Evolutionary conservation across 2,113 vertebrate genomes (phyloP).

Genomic region (Glaucomys volans): DNA sequence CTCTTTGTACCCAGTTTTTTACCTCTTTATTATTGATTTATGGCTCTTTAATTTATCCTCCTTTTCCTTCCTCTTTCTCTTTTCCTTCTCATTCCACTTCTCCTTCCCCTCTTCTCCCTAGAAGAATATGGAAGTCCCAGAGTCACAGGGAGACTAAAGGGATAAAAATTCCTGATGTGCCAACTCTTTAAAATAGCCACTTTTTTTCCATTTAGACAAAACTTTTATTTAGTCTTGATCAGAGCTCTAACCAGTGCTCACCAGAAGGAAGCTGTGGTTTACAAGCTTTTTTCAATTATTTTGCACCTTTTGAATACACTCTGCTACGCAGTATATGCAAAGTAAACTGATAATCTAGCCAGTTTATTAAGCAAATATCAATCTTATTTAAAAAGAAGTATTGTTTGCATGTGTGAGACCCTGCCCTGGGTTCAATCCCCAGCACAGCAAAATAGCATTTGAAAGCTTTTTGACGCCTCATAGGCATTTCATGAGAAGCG

Average conservation of each 20-base stretch:
- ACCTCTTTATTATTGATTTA: not conserved
- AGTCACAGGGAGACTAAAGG: not conserved
- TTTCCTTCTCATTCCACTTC: not conserved
- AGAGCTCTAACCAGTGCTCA: constrained; percentile 30
- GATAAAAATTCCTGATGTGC: not conserved
- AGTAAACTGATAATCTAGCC: not conserved
- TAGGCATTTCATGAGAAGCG: not conserved
- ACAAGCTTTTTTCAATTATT: not conserved
- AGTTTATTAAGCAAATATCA: not conserved
- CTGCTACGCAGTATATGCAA: not conserved
- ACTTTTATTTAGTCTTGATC: not conserved
- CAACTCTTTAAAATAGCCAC: not conserved
- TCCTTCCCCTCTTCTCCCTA: not conserved
- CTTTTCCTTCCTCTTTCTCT: not conserved
- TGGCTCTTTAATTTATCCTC: not conserved
- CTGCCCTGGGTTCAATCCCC: too few relatives aligned
- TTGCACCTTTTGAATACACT: not conserved
- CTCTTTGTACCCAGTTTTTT: not conserved
- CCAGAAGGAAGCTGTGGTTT: not conserved
- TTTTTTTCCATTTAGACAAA: not conserved
- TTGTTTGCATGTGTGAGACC: too few relatives aligned
- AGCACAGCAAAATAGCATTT: not conserved
- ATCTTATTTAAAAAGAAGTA: not conserved
- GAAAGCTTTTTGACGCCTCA: not conserved
- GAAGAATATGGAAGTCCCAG: not conserved